These are phyloP conservation scores for Corythornis cristatus DNA, from an alignment of 2,113 vertebrate genomes.

Conservation along the genomic window DNA sequence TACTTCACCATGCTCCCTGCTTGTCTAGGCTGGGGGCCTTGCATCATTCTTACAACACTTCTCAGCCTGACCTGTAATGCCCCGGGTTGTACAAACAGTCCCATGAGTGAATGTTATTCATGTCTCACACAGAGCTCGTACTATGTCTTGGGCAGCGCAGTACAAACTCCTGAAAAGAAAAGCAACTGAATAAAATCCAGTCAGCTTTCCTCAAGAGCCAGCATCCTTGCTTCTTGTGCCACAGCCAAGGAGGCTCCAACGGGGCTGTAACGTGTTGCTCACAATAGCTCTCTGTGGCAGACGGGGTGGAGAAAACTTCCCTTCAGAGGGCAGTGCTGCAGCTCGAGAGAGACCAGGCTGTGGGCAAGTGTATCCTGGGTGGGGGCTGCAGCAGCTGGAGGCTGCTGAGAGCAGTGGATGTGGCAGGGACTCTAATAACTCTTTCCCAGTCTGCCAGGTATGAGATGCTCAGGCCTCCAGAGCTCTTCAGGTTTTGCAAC, in stretches of 20 bases:
- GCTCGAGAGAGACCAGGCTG: fast-evolving
- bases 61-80: slow-evolving; percentile 34
- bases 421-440: fast-evolving
- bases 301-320: not conserved
- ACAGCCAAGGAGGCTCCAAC: not conserved
- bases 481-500: not conserved
- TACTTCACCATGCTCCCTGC: not conserved
- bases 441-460: not conserved
- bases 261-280: not conserved
- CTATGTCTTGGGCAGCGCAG: not conserved
- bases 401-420: fast-evolving
- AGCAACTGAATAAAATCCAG: not conserved
- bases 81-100: slow-evolving; percentile 31
- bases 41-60: slow-evolving; percentile 37
- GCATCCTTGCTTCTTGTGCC: not conserved
- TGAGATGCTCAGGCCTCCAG: not conserved
- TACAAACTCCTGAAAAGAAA: slow-evolving; percentile 9
- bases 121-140: slow-evolving; percentile 39
- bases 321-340: not conserved
- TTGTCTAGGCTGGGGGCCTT: slow-evolving; percentile 15
- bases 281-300: slow-evolving; percentile 34
- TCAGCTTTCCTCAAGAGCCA: slow-evolving; percentile 12
- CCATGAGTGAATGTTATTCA: slow-evolving; percentile 33
- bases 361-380: not conserved
- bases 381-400: not conserved